These are phyloP conservation scores for Columba janthina DNA, from an alignment of 2,113 vertebrate genomes.

Conservation along the genomic window DNA sequence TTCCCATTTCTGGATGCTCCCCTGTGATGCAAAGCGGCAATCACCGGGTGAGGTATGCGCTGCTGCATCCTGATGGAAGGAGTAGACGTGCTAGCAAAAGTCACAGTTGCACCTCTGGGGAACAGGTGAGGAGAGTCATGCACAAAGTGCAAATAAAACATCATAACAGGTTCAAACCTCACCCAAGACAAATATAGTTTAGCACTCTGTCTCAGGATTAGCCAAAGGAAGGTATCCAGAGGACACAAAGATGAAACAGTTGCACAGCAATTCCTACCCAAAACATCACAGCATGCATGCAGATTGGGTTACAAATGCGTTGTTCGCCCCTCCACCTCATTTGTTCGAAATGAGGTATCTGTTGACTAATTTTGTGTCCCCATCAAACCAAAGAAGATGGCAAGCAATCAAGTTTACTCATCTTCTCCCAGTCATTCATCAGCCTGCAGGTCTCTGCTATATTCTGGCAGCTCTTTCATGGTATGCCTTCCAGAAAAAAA, in stretches of 20 bases:
- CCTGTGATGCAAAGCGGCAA: background rate
- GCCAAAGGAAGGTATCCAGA: background rate
- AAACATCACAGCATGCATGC: background rate
- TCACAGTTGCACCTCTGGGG: background rate
- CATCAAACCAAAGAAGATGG: background rate
- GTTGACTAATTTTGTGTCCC: background rate
- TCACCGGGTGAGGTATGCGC: background rate
- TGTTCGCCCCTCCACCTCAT: too few species aligned
- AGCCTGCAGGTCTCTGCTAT: background rate
- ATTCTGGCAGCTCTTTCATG: accelerated
- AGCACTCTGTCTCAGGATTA: background rate
- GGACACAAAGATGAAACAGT: background rate
- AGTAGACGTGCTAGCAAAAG: background rate
- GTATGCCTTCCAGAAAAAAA: background rate
- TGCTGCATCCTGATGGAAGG: background rate
- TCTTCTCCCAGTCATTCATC: background rate
- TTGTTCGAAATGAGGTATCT: background rate
- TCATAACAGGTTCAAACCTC: background rate
- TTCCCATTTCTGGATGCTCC: background rate
- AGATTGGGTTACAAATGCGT: background rate
- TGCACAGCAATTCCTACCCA: background rate
- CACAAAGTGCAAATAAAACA: background rate
- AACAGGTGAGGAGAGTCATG: accelerated
- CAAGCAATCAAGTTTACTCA: background rate
- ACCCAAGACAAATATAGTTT: background rate